Conservation (phyloP, 1,140 invertebrate genomes). For the Ostrea denselamellosa region DNA sequence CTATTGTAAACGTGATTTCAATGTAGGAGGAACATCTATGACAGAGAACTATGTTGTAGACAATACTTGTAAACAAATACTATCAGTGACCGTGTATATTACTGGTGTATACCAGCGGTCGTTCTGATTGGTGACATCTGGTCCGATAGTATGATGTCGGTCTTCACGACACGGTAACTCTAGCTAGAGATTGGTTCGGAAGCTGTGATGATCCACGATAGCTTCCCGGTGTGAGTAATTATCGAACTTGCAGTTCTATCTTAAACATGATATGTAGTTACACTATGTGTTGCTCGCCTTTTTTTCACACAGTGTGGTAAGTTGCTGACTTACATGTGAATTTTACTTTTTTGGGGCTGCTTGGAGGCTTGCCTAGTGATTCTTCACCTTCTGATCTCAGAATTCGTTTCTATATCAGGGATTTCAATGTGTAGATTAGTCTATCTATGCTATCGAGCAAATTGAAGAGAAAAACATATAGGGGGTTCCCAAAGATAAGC, state of each 20-base stretch:
- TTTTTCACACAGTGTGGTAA: not conserved
- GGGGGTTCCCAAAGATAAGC: not conserved
- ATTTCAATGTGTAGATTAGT: not conserved
- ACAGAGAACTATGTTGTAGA: not conserved
- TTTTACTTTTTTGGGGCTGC: not conserved
- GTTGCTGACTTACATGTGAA: not conserved
- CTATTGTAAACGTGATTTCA: not conserved
- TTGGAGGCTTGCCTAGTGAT: not conserved
- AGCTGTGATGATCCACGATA: not conserved
- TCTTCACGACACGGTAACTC: no score
- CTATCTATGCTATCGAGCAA: not conserved
- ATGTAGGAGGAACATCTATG: not conserved
- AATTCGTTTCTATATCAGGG: no score
- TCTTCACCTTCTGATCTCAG: not conserved
- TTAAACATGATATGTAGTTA: not conserved
- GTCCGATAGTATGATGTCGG: not conserved
- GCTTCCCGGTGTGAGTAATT: not conserved
- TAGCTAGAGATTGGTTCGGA: not conserved
- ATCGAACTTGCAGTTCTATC: not conserved
- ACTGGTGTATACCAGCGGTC: not conserved
- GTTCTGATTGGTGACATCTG: not conserved
- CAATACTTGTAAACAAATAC: no score
- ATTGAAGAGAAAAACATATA: not conserved
- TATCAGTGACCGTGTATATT: not conserved
- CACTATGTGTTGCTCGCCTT: not conserved